Base-by-base conservation (phyloP, 2,797 vertebrate genomes). In the Gadopsis bispinosus region DNA sequence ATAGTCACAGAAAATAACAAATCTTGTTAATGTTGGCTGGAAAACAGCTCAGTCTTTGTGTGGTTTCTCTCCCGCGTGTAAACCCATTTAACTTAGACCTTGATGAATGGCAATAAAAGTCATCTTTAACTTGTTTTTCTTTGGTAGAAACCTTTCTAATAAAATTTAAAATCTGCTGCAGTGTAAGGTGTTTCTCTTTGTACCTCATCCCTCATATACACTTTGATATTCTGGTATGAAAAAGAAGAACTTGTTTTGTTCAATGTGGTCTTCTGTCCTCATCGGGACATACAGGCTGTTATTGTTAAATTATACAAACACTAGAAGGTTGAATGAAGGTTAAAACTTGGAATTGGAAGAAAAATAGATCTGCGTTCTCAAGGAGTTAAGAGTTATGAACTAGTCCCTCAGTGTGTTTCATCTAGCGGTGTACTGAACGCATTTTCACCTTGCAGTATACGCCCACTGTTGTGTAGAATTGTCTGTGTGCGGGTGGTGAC, bases 81-180 rank as follows among this genome's bases (percentile, higher is more conserved):
- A 81, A 64, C 20, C 54, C 54, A 31, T 58, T 71, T 8, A 63
- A 56, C 12, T 39, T 73, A 29, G 58, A 87, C 35, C 8, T 61
- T 58, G 26, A 26, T 66, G 14, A 53, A 67, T 31, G 4, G 5
- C 33, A 50, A 69, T 26, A 66, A 62, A n/a, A 13, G 10, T 13
- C 9, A 20, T 26, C 12, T 35, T 48, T n/a, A 33, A 41, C 11
- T 74, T 69, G 8, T 56, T 84, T 80, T 73, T 80, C 29, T 83
- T 71, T 17, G 5, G 43, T 73, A 62, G 60, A 53, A 43, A 4
- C 4, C 59, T 89, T 89, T 83, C 22, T 75, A 91, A 91, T 90
- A 91, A 91, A 90, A 82, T 62, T 1, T 43, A 0, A 79, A 83
- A 71, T 31, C 22, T 64, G 29, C 19, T 5, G 0, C 17, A 53